Base-by-base conservation (phyloP, 2,797 vertebrate genomes). In the Cephalopachus bancanus region DNA sequence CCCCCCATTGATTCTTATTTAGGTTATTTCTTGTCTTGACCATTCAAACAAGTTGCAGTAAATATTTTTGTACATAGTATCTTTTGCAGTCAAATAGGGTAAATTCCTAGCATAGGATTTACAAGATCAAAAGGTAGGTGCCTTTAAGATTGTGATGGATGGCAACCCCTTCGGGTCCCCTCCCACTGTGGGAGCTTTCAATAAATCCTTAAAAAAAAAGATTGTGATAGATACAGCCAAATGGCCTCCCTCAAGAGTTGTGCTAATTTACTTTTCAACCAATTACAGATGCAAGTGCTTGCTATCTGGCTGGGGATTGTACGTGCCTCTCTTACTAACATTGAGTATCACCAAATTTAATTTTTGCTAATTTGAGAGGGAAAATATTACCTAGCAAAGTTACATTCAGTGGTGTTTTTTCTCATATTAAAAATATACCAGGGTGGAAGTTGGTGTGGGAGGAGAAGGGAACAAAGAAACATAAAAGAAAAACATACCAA, bases 311-410 rank as follows among this genome's bases (percentile, higher is more conserved):
- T 44, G 44, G 44, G 44, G 44, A 44, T 44, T 44, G 44, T 44
- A 44, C 5, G 44, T 96, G 5, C 37, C 11, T 80, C 15, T 83
- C 9, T 79, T 44, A 14, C 5, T 80, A 87, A 76, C 5, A 19
- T 3, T 30, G 37, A 15, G 30, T 59, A 57, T 83, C 59, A 92
- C 2, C 59, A 69, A 60, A 64, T 69, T 75, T 71, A 91, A 71
- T 28, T 71, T 83, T 85, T 91, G 62, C 75, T 91, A 83, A 79
- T 89, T 80, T 88, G 72, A 71, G 84, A 49, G 37, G 65, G 69
- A 65, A 87, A 89, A 69, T 78, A 33, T 9, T 80, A 69, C 28
- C n/a, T 74, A 55, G 22, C 4, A 83, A 44, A 86, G 30, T 95
- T 87, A 10, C 7, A 57, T 91, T 89, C 64, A 75, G 12, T 93